phyloP scores from a whole-genome alignment of 2,888 invertebrate species.

The Elegia similella region DNA sequence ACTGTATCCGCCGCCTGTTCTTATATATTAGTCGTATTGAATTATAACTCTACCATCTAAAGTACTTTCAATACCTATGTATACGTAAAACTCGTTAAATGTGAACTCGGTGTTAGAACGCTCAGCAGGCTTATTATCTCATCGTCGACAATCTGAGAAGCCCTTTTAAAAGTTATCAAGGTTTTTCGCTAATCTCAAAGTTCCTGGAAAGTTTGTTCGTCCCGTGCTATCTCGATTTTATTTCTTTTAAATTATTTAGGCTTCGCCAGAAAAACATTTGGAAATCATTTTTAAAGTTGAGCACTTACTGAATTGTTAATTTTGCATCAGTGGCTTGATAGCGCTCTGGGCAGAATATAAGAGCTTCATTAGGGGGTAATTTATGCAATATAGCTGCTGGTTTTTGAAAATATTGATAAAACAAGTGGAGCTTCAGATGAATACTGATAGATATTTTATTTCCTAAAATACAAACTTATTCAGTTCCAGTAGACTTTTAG shows the following conservation, averaged over 20 bases:
- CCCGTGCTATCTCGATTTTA: constrained; percentile 27
- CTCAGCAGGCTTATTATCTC: constrained; percentile 24
- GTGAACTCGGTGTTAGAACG: constrained; percentile 6
- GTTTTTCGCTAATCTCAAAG: constrained; percentile 38
- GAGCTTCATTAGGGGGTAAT: neutral
- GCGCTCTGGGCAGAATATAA: neutral
- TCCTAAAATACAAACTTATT: too few relatives aligned
- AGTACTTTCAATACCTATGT: too few relatives aligned
- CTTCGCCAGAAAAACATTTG: constrained; percentile 27
- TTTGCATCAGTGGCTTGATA: neutral
- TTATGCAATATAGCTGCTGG: neutral
- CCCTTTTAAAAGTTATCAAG: constrained; percentile 39
- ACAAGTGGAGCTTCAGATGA: too few relatives aligned
- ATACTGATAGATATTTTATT: neutral
- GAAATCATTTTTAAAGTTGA: constrained; percentile 15
- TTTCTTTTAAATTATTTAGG: constrained; percentile 30
- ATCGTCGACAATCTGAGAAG: constrained; percentile 25
- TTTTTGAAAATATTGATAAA: too few relatives aligned
- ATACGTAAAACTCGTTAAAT: constrained; percentile 13
- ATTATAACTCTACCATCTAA: too few relatives aligned
- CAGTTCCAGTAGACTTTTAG: too few relatives aligned
- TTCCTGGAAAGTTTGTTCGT: constrained; percentile 37
- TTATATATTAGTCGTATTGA: too few relatives aligned
- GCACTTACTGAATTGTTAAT: constrained; percentile 14
- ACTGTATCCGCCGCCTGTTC: too few relatives aligned